Base-by-base conservation (phyloP, 2,113 vertebrate species). In the Speoplatyrhinus poulsoni region DNA sequence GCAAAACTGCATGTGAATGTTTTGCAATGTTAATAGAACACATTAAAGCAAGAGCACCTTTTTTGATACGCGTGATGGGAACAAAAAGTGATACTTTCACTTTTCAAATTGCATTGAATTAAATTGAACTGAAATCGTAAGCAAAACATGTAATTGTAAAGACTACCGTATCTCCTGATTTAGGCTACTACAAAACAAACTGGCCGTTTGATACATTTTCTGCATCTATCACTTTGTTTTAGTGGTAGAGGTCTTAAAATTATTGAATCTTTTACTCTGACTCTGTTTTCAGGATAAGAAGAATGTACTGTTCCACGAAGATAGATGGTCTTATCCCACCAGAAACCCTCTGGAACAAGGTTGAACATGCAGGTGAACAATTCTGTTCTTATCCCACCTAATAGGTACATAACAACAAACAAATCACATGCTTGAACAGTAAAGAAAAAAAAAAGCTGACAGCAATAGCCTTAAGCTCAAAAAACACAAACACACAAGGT, bases 291-390 rank as follows among this genome's bases (percentile, higher is more conserved):
- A 88, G 87, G 69, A 79, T 67, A 69, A 65, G 75, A 70, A 46
- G 70, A 26, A 77, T 71, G 56, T 12, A 68, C 60, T 57, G 75
- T 66, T 26, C 80, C 7, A 3, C 12, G 62, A 57, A 62, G 73
- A 62, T 74, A 49, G 58, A 56, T 47, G 1, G 55, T 69, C 67
- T 4, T 11, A 15, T 4, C 13, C 13, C 65, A 80, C 26, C 70
- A 41, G 72, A 61, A 65, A 56, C 52, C 53, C 41, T 49, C 17
- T 17, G 41, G 60, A 60, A 70, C 79, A 73, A 61, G n/a, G 1
- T 70, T 10, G 65, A 70, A 46, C 73, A 46, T 67, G 48, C 65
- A 83, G 87, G 88, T 89, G 82, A 87, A 87, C 73, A 46, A 73
- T 62, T 72, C 56, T 69, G 26, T 65, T 79, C 67, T 32, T 11